Evolutionary conservation across 2,888 invertebrate genomes (phyloP).

Genomic region (Eristalis arbustorum): DNA sequence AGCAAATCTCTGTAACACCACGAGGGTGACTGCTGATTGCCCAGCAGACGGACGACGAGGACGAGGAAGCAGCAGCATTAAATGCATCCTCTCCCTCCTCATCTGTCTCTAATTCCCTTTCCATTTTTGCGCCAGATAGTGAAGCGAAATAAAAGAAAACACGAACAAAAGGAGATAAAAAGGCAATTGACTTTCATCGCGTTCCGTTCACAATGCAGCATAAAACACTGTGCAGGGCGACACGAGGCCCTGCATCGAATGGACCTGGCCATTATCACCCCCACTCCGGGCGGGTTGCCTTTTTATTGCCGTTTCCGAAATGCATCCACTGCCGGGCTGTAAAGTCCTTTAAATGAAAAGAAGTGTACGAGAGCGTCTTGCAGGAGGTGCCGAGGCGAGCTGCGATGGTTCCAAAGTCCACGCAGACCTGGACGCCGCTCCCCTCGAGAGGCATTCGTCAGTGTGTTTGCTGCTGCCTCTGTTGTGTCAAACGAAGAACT

Average conservation of each 20-base stretch:
- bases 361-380: neutral
- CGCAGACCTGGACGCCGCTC: slow-evolving; percentile 34
- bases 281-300: neutral
- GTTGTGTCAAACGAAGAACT: slow-evolving; percentile 33
- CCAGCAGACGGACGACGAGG: slow-evolving; percentile 7
- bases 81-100: neutral
- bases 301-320: slow-evolving; percentile 47
- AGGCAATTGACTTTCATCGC: slow-evolving; percentile 57
- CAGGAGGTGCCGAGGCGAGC: slow-evolving; percentile 1
- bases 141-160: slow-evolving; percentile 10
- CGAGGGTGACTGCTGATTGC: slow-evolving; percentile 48
- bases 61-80: slow-evolving; percentile 26
- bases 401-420: slow-evolving; percentile 33
- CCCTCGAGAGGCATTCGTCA: neutral
- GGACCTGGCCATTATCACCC: slow-evolving; percentile 14
- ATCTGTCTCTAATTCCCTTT: slow-evolving; percentile 7
- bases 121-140: neutral
- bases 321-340: slow-evolving; percentile 4
- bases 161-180: slow-evolving; percentile 5
- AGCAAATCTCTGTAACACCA: slow-evolving; percentile 56
- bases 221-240: slow-evolving; percentile 3
- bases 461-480: slow-evolving; percentile 16
- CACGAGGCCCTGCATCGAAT: slow-evolving; percentile 24
- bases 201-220: slow-evolving; percentile 20
- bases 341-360: neutral